Percentiles rank a stretch among this genome's conserved stretches.
phyloP scores from a whole-genome alignment of 2,113 vertebrate genomes.

The Pterocles burchelli region DNA sequence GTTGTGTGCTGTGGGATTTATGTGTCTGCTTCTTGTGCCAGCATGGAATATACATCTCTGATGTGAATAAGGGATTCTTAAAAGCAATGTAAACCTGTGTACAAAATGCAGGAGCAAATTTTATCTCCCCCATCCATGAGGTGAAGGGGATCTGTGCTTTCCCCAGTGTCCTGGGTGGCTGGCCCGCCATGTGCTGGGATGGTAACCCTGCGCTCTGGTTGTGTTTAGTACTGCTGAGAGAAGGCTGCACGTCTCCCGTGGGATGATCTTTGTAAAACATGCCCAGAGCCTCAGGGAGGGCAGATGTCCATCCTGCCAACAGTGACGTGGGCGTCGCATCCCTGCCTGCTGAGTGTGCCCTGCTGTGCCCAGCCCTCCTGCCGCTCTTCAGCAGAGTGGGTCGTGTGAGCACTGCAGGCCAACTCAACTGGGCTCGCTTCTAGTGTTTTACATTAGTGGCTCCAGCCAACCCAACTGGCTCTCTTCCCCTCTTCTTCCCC shows the following conservation, averaged over 20 bases:
- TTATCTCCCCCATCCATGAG: not conserved
- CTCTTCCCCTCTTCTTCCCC: not conserved
- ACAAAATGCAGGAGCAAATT: not conserved
- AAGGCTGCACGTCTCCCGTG: not conserved
- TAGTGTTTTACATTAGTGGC: not conserved
- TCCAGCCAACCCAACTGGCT: not conserved
- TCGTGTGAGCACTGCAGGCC: not conserved
- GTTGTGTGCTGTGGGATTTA: slow-evolving; percentile 40
- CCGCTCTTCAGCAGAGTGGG: not conserved
- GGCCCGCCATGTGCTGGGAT: not conserved
- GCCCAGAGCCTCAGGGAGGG: not conserved
- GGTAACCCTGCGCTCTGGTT: not conserved
- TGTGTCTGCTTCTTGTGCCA: slow-evolving; percentile 30
- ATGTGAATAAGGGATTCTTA: not conserved
- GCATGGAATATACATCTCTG: not conserved
- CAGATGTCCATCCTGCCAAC: not conserved
- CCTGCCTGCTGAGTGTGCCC: not conserved
- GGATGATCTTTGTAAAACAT: not conserved
- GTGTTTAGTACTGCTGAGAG: not conserved
- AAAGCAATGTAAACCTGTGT: not conserved
- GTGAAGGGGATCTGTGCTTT: not conserved
- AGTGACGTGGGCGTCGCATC: not conserved
- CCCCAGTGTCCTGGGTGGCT: accelerated
- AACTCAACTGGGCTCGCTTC: not conserved
- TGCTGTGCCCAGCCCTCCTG: accelerated